These are phyloP conservation scores for Pristionchus mayeri DNA, from an alignment of 2,888 invertebrate genomes.

Conservation along the genomic window DNA sequence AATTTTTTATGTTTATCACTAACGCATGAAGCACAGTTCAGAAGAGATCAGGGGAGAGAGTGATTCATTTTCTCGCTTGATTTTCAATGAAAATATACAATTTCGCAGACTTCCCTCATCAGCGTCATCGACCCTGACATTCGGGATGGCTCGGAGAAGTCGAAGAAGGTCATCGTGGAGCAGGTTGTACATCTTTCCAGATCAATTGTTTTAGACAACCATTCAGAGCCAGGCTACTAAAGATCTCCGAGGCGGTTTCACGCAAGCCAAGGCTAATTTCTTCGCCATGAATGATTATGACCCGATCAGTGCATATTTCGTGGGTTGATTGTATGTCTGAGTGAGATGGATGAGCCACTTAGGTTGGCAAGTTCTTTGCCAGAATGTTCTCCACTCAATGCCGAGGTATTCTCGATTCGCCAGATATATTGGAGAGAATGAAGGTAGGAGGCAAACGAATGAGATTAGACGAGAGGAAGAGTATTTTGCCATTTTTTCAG, in stretches of 20 bases:
- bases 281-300: background rate
- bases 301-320: conserved; percentile 8
- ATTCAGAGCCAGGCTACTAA: background rate
- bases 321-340: background rate
- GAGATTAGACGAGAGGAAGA: no score
- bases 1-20: background rate
- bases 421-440: background rate
- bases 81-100: no score
- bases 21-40: background rate
- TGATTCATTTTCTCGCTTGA: no score
- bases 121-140: background rate
- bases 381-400: background rate
- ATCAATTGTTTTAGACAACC: no score
- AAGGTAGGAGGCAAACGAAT: no score
- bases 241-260: background rate
- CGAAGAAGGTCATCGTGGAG: background rate
- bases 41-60: background rate
- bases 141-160: background rate
- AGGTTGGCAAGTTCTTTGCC: background rate
- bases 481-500: no score
- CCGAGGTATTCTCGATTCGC: background rate
- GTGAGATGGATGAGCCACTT: no score
- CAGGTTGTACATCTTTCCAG: background rate
- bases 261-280: background rate
- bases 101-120: background rate